Evolutionary conservation across 1,140 invertebrate genomes (phyloP), one percentile per base, ranked within the genome.

Genomic region (Diorhabda elongata): DNA sequence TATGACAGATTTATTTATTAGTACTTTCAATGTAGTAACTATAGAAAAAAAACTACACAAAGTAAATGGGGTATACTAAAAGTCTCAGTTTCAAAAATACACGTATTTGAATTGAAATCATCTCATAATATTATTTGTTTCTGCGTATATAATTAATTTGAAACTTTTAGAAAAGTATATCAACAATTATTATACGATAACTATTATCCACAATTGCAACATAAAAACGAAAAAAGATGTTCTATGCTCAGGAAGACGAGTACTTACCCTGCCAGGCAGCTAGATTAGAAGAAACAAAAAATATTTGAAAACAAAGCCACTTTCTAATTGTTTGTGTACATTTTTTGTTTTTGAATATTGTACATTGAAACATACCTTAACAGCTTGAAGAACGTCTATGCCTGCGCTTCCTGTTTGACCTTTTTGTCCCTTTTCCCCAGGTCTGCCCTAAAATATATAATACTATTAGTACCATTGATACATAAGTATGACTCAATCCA

Each of bases 401-500:
- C 93, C 93, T 45, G 92, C 91, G 80, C 89, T 93, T 70, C 93
- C 93, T 61, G 89, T 85, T 76, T 94, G 92, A 52, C 92, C 93
- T 81, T 94, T 94, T 75, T 89, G 87, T 60, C 96, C 95, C 79
- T 93, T 94, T 66, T 95, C 92, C 4, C 96, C 95, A 58, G 89
- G 87, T 77, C 87, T 86, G 58, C 95, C 95, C 91, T 96, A 84
- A 47, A 84, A 86, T 76, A 66, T 74, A 63, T 26, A 26, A 26
- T 26, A 26, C 26, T 26, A 26, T 26, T 26, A 26, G 26, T 26
- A 26, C 26, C 26, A 26, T 26, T 26, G 26, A 26, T 26, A 26
- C 26, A 26, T 26, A 26, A 26, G 26, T 26, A 26, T 26, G 26
- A 26, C 26, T 26, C 26, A 26, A 26, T 26, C 26, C 0, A 26